Conservation (phyloP, 2,797 vertebrate species). For the Crenuchus spilurus region DNA sequence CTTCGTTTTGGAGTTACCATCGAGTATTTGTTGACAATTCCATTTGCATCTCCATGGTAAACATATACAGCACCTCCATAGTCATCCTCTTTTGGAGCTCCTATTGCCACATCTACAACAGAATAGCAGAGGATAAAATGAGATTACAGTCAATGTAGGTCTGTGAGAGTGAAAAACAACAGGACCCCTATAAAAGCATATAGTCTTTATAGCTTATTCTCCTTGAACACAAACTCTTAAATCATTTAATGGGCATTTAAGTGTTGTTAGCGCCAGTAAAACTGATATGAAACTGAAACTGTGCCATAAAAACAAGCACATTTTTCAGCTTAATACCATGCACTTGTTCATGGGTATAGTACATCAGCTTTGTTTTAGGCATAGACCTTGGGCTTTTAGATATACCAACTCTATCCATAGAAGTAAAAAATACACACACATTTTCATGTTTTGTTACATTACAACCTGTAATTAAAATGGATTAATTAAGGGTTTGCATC, state of each 20-base stretch:
- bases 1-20: constrained; percentile 84
- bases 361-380: too few relatives aligned
- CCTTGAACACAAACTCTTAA: constrained; percentile 64
- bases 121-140: too few relatives aligned
- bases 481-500: too few relatives aligned
- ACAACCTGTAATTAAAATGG: too few relatives aligned
- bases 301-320: constrained; percentile 66
- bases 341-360: too few relatives aligned
- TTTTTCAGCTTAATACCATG: not conserved
- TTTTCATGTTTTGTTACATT: not conserved
- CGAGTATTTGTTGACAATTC: constrained; percentile 88
- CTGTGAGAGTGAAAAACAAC: too few relatives aligned
- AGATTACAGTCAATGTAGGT: too few relatives aligned
- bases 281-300: constrained; percentile 68
- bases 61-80: constrained; percentile 91
- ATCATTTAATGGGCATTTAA: constrained; percentile 26
- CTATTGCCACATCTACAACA: constrained; percentile 89
- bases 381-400: too few relatives aligned
- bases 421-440: not conserved
- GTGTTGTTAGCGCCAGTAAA: constrained; percentile 70
- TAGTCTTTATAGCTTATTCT: too few relatives aligned
- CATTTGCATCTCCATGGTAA: constrained; percentile 88
- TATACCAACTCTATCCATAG: too few relatives aligned
- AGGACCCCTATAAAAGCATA: too few relatives aligned
- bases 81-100: constrained; percentile 93